Evolutionary conservation across 2,797 vertebrate species (phyloP), one percentile per base, ranked within the genome.

Genomic region (Malacoctenus gilli): DNA sequence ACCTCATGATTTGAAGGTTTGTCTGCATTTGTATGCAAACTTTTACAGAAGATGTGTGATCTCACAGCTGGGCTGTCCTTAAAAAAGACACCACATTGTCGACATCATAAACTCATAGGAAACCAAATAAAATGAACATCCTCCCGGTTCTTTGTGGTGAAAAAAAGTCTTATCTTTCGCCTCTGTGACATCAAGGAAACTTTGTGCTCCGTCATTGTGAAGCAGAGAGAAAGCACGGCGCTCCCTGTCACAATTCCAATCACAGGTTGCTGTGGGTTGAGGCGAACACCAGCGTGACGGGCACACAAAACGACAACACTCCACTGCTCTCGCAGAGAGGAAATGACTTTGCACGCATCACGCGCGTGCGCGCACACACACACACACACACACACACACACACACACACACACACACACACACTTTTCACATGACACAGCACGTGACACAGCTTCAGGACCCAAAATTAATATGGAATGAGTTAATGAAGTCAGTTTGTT

Each of bases 361-460:
- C 32, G 39, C 37, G 21, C 31, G 4, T 22, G 18, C 37, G 54
- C 18, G 21, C 46, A 2, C 36, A 54, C 59, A 50, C 47, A 37
- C 6, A 12, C 36, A 4, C 18, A 31, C 49, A 30, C 35, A 42
- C 20, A 32, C 49, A n/a, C n/a, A n/a, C 82, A 77, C 65, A 68
- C n/a, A n/a, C n/a, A n/a, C n/a, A n/a, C n/a, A n/a, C n/a, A 44
- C 20, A 4, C 36, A 9, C 25, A 5, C 25, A 28, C 25, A 28
- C 25, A 43, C 40, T 5, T 28, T 44, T 62, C 84, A 83, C 75
- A 78, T 79, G 67, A 81, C 61, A 23, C 5, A 50, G 36, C 35
- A 83, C 6, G 14, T 68, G 55, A 65, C 36, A 37, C 16, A 28
- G 63, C 72, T 71, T 38, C 39, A 44, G 43, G 35, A 37, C 40